Evolutionary conservation across 2,797 vertebrate genomes (phyloP).

Genomic region (Thripadectes ignobilis): DNA sequence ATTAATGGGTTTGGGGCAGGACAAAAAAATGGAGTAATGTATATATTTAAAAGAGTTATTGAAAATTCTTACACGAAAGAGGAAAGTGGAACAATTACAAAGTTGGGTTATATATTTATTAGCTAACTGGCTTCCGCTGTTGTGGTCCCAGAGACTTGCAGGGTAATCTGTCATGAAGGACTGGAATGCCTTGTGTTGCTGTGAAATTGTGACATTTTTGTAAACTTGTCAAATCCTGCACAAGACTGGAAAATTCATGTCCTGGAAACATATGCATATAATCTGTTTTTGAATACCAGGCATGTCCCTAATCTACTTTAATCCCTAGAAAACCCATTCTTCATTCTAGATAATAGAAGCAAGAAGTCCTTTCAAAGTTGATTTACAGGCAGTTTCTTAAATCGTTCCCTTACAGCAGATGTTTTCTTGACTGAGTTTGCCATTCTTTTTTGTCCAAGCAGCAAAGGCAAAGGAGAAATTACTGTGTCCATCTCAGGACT

Average conservation of each 20-base stretch:
- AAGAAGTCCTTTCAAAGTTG: neutral
- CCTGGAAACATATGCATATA: neutral
- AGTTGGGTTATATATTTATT: neutral
- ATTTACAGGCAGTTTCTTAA: neutral
- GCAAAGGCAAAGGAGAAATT: slow-evolving; percentile 58
- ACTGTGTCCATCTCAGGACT: slow-evolving; percentile 62
- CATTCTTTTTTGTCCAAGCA: neutral
- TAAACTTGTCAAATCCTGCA: neutral
- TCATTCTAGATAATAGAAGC: neutral
- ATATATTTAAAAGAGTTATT: neutral
- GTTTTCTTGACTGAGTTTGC: neutral
- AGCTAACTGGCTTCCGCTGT: neutral
- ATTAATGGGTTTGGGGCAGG: neutral
- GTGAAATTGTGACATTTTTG: neutral
- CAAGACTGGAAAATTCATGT: neutral
- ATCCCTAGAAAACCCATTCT: neutral
- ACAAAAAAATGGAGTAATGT: neutral
- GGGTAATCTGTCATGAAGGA: neutral
- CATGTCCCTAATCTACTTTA: neutral
- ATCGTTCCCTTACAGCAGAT: neutral
- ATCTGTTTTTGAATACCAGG: neutral
- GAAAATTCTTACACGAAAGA: neutral
- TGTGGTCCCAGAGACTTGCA: neutral
- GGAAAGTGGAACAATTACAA: neutral
- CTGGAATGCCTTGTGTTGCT: neutral